Conservation (phyloP, 2,888 invertebrate genomes). For the Girardia tigrina region DNA sequence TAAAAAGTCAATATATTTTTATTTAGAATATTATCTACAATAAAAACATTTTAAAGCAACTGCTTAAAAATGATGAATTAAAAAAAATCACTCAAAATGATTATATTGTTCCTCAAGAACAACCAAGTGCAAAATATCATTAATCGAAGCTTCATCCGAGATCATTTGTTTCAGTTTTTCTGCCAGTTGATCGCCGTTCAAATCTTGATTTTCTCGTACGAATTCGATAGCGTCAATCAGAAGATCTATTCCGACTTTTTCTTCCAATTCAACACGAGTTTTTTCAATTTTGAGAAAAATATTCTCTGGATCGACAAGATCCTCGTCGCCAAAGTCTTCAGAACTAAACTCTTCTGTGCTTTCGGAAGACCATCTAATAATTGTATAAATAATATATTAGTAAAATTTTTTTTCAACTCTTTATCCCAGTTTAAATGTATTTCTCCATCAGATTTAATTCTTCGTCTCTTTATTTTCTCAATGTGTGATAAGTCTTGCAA, state of each 20-base stretch:
- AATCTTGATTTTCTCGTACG: not conserved
- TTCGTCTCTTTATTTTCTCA: too few relatives aligned
- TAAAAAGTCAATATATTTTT: too few relatives aligned
- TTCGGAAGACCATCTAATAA: not conserved
- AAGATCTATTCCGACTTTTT: not conserved
- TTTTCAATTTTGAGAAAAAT: constrained; percentile 11
- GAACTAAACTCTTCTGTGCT: not conserved
- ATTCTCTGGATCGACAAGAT: not conserved
- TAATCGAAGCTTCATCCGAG: not conserved
- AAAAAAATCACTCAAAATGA: not conserved
- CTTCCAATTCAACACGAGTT: constrained; percentile 11
- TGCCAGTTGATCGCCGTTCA: not conserved
- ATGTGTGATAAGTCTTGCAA: too few relatives aligned
- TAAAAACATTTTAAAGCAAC: too few relatives aligned
- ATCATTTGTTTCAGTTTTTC: not conserved
- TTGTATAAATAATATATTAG: too few relatives aligned
- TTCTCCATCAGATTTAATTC: too few relatives aligned
- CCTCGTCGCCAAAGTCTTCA: not conserved
- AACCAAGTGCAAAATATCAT: not conserved
- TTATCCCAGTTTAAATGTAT: too few relatives aligned
- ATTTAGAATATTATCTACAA: too few relatives aligned
- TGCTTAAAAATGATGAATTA: too few relatives aligned
- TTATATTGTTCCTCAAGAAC: not conserved
- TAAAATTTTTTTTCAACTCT: too few relatives aligned
- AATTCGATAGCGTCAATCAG: not conserved